phyloP scores from a whole-genome alignment of 2,797 vertebrate species.

The Pampus argenteus region DNA sequence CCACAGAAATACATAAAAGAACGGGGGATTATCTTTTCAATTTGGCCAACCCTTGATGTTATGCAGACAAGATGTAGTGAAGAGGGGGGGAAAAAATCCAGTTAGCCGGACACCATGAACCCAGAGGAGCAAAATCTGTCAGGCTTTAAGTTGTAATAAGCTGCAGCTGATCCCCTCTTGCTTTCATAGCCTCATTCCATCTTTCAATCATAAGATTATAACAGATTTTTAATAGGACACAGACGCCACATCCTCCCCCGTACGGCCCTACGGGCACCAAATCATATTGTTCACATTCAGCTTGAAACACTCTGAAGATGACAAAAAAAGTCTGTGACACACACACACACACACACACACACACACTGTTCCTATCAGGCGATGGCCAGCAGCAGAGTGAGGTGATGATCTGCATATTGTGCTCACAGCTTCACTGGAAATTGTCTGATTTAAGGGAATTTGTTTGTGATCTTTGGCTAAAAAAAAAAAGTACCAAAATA shows the following conservation, averaged over 20 bases:
- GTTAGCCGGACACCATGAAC: slow-evolving; percentile 42
- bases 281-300: slow-evolving; percentile 71
- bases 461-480: not conserved
- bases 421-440: slow-evolving; percentile 17
- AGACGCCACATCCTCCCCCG: slow-evolving; percentile 68
- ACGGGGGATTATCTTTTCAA: slow-evolving; percentile 47
- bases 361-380: slow-evolving; percentile 59
- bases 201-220: slow-evolving; percentile 73
- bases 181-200: slow-evolving; percentile 72
- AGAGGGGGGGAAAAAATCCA: slow-evolving; percentile 25
- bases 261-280: slow-evolving; percentile 53
- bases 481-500: not conserved
- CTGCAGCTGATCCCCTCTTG: slow-evolving; percentile 72
- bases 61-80: slow-evolving; percentile 62
- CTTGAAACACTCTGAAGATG: slow-evolving; percentile 70
- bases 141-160: slow-evolving; percentile 63
- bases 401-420: slow-evolving; percentile 46
- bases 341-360: slow-evolving; percentile 57
- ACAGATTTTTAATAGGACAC: slow-evolving; percentile 78
- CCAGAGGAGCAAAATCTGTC: slow-evolving; percentile 51
- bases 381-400: slow-evolving; percentile 22
- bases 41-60: slow-evolving; percentile 54
- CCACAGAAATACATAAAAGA: slow-evolving; percentile 45
- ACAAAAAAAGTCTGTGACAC: slow-evolving; percentile 64
- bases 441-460: slow-evolving; percentile 10